Conservation (phyloP, 2,888 invertebrate species). For the Phengaris arion region DNA sequence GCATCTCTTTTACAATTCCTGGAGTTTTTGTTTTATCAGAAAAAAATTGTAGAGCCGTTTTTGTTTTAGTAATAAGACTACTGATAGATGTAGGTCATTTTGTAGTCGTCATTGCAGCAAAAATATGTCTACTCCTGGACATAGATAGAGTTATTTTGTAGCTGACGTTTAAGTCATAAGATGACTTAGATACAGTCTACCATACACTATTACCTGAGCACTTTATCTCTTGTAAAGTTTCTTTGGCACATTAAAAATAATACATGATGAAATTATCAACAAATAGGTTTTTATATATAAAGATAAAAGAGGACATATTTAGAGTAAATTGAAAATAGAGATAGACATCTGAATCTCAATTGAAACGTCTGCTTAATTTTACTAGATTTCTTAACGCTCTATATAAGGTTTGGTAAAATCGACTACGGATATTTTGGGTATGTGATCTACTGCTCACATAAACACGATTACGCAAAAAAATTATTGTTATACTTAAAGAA, state of each 20-base stretch:
- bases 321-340: background rate
- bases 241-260: background rate
- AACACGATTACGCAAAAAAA: too few species aligned
- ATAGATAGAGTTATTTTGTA: background rate
- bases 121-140: background rate
- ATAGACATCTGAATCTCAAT: background rate
- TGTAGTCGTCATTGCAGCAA: background rate
- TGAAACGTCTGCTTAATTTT: background rate
- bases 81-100: background rate
- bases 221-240: too few species aligned
- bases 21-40: background rate
- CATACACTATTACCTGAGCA: too few species aligned
- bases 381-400: conserved; percentile 1
- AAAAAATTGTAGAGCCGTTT: too few species aligned
- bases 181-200: too few species aligned
- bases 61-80: too few species aligned
- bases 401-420: background rate
- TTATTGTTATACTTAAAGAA: too few species aligned
- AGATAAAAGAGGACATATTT: background rate
- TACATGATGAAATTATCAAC: background rate
- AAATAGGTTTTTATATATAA: background rate
- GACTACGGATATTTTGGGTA: too few species aligned
- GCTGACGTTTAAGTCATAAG: too few species aligned
- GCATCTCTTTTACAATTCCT: background rate
- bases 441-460: too few species aligned